Evolutionary conservation across 2,888 invertebrate genomes (phyloP), one percentile per base, ranked within the genome.

Genomic region (Ashinkailepas kermadecensis): DNA sequence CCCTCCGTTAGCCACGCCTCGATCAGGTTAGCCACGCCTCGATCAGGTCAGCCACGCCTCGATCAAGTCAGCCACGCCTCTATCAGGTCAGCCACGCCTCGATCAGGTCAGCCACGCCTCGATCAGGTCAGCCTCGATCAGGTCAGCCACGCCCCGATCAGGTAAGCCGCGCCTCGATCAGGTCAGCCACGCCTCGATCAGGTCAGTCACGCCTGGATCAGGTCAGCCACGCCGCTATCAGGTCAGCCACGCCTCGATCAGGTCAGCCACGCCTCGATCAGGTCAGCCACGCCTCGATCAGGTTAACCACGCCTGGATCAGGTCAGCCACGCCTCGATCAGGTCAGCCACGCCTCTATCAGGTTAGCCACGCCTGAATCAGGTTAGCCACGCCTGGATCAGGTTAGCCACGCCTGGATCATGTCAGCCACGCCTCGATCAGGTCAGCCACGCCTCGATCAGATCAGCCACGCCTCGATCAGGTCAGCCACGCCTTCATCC

Each of bases 1-100:
- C 82, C 82, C 59, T 81, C 25, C 70, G 12, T 58, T 65, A 74
- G 56, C 12, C 79, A 9, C 21, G 57, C 8, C 12, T 70, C 67
- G 70, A 67, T 65, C 39, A 65, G 39, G 12, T 58, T 65, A 74
- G 56, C 12, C 79, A 9, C 21, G 57, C 8, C 12, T 70, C 67
- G 70, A 67, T 57, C 39, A 65, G 59, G 80, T 25, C 56, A 21
- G 81, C 59, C 15, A 8, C 59, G 13, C 39, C 70, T 39, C 70
- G 2, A 39, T 39, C 1, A 39, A 4, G 12, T 58, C 78, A 74
- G 56, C 12, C 79, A 9, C 21, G 57, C 8, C 12, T 70, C 67
- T 70, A 67, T 65, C 39, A 65, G 59, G 80, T 25, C 56, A 21
- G 81, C 59, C 15, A 8, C 59, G 13, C 70, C 70, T 39, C 70